phyloP scores from a whole-genome alignment of 2,113 vertebrate species.

The Bos javanicus region DNA sequence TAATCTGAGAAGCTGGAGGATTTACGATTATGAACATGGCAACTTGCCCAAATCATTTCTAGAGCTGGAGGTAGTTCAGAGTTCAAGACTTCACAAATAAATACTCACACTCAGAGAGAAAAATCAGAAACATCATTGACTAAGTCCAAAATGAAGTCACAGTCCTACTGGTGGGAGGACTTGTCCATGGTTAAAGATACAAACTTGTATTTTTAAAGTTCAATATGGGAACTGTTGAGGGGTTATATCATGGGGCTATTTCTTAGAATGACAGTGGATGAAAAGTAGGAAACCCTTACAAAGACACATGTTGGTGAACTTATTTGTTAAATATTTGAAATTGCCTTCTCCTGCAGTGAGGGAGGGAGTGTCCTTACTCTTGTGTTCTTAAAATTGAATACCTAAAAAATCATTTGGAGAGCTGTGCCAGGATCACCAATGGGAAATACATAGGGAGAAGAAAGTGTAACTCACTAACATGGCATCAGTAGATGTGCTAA shows the following conservation, averaged over 20 bases:
- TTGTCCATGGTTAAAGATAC: not conserved
- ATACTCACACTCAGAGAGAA: constrained; percentile 17
- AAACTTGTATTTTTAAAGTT: not conserved
- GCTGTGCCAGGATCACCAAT: not conserved
- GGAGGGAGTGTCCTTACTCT: not conserved
- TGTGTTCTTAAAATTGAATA: not conserved
- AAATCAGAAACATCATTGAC: not conserved
- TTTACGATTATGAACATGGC: not conserved
- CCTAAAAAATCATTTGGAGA: not conserved
- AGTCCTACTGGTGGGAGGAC: not conserved
- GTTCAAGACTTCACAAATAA: constrained; percentile 4
- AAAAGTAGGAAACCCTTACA: not conserved
- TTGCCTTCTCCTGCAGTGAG: not conserved
- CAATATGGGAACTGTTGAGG: not conserved
- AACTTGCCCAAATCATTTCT: constrained; percentile 10
- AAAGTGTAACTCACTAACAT: not conserved
- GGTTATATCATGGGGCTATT: not conserved
- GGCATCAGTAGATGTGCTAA: not conserved
- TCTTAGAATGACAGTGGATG: not conserved
- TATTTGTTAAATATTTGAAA: not conserved
- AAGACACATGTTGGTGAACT: not conserved
- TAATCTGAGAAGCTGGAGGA: constrained; percentile 13
- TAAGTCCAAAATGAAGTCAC: not conserved
- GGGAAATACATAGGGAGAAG: not conserved
- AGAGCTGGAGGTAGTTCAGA: constrained; percentile 13